A percentile compares a stretch with the other conserved stretches of the same genome.
These are phyloP conservation scores for Aplodontia rufa DNA, from an alignment of 2,113 vertebrate species.

Conservation along the genomic window DNA sequence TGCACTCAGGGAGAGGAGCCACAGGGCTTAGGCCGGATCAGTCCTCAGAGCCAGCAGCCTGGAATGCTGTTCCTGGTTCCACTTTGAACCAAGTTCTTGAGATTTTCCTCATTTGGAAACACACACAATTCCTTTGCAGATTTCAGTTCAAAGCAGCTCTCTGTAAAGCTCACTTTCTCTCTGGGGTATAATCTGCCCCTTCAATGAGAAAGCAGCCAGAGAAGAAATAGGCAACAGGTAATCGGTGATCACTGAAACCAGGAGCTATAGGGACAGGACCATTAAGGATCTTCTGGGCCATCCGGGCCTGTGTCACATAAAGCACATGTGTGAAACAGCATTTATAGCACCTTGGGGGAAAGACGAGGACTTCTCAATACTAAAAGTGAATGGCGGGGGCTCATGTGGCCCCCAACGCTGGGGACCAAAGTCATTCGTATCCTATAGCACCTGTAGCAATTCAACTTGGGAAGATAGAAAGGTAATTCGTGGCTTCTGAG, in stretches of 20 bases:
- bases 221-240: not conserved
- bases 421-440: not conserved
- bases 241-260: not conserved
- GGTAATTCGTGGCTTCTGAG: not conserved
- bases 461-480: not conserved
- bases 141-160: constrained; percentile 12
- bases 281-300: not conserved
- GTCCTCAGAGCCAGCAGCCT: not conserved
- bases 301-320: not conserved
- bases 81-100: not conserved
- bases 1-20: not conserved
- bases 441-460: not conserved
- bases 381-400: too few species aligned
- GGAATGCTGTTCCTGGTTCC: not conserved
- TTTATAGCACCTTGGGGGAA: not conserved
- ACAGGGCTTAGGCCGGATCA: not conserved
- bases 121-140: not conserved
- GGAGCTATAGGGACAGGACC: not conserved
- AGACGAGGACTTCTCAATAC: not conserved
- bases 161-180: not conserved
- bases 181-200: not conserved
- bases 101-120: not conserved
- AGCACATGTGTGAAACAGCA: not conserved
- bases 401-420: not conserved
- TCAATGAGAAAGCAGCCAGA: not conserved